A percentile compares a stretch with the other conserved stretches of the same genome.
phyloP scores from a whole-genome alignment of 2,797 vertebrate species.

The Etheostoma perlongum region DNA sequence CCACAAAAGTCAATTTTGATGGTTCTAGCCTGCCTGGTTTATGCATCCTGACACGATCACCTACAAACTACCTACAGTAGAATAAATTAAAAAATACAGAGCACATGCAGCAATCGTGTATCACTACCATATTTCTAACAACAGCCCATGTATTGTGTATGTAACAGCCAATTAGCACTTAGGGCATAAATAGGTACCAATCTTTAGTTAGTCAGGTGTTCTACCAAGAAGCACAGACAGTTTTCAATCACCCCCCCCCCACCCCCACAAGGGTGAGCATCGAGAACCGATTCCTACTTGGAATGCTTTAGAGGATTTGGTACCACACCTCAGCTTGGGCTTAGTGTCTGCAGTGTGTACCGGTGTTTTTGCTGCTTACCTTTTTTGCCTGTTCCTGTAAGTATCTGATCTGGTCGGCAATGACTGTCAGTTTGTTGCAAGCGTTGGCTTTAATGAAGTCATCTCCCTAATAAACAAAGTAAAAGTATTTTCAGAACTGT shows the following conservation, averaged over 20 bases:
- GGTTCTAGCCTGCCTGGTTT: not conserved
- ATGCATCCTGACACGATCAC: not conserved
- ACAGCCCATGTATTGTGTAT: not conserved
- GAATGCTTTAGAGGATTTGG: too few species aligned
- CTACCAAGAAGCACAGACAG: too few species aligned
- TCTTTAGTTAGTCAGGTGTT: too few species aligned
- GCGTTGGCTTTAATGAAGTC: slow-evolving; percentile 95
- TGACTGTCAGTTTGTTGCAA: slow-evolving; percentile 90
- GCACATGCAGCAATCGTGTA: not conserved
- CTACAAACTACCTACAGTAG: not conserved
- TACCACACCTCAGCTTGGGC: too few species aligned
- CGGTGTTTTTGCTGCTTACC: slow-evolving; percentile 76
- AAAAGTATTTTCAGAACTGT: not conserved
- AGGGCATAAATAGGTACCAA: too few species aligned
- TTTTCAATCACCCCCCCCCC: too few species aligned
- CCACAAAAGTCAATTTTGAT: not conserved
- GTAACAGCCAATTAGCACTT: too few species aligned
- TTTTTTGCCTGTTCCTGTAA: slow-evolving; percentile 94
- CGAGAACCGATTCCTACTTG: too few species aligned
- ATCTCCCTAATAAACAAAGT: slow-evolving; percentile 84
- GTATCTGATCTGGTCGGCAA: slow-evolving; percentile 95
- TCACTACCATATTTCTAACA: not conserved
- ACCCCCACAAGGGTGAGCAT: too few species aligned
- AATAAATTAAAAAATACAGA: not conserved
- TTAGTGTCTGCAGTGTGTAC: not conserved